Evolutionary conservation across 1,140 invertebrate genomes (phyloP).

Genomic region (Drosophila sp.): DNA sequence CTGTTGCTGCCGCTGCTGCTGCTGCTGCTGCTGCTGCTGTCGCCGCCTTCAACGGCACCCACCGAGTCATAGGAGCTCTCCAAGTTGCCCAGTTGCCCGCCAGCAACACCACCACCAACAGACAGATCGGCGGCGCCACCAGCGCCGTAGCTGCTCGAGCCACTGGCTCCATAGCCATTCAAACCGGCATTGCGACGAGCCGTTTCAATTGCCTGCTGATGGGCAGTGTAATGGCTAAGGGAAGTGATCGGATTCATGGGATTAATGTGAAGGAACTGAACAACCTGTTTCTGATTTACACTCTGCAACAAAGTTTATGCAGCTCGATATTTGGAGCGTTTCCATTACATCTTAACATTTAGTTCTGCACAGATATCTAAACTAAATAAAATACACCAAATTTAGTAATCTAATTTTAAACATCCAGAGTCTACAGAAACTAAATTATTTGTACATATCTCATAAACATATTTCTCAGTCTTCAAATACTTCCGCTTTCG

Average conservation of each 20-base stretch:
- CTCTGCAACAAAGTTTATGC: not conserved
- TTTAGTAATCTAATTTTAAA: no score
- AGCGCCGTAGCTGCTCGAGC: conserved; percentile 11
- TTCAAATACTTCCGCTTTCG: no score
- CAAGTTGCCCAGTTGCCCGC: conserved; percentile 52
- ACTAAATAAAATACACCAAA: no score
- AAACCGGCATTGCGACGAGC: conserved; percentile 63
- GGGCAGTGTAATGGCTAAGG: conserved; percentile 68
- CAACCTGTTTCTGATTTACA: not conserved
- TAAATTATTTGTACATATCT: no score
- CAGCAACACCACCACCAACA: conserved; percentile 13
- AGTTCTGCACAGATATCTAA: no score
- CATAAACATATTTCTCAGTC: no score
- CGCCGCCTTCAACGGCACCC: conserved; percentile 52
- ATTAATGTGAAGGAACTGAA: not conserved
- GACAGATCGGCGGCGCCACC: conserved; percentile 34
- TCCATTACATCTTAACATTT: no score
- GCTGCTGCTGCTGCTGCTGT: conserved; percentile 20
- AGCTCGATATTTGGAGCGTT: not conserved
- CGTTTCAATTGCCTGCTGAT: conserved; percentile 69
- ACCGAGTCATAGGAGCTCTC: conserved; percentile 74
- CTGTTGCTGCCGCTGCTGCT: conserved; percentile 15
- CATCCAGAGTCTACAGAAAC: no score
- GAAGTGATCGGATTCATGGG: no score
- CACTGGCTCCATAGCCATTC: conserved; percentile 20